Evolutionary conservation across 2,113 vertebrate species (phyloP), one percentile per base, ranked within the genome.

Genomic region (Crypturellus undulatus): DNA sequence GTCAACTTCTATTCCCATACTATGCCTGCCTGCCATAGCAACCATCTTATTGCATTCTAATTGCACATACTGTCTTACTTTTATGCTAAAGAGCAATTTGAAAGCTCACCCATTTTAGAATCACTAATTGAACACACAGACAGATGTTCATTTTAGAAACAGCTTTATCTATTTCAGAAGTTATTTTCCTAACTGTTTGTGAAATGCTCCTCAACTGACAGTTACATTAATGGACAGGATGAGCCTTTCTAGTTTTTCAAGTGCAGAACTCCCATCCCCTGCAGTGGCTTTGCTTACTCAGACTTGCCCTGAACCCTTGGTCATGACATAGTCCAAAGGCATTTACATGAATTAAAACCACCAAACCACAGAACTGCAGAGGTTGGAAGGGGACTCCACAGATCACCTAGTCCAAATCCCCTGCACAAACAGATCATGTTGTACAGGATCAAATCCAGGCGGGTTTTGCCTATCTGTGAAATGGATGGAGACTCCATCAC

Each of bases 1-100:
- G 81, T 70, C 96, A 96, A 87, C 68, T 87, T 97, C 91, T 95
- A 93, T 93, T 94, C 94, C 93, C 91, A 95, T 77, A 87, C 59
- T 40, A 38, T 69, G 54, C 22, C 84, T 89, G 47, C 22, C 84
- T 87, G 43, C 81, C 93, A 91, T 94, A 95, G 94, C 91, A 94
- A 95, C 94, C 87, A 93, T 83, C 91, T 91, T 81, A 89, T 82
- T 59, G 43, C 81, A 93, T 85, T 82, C 89, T 93, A 85, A 89
- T 84, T 86, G 77, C 80, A 84, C 69, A 76, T 30, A 90, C 90
- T 45, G 88, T 95, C 93, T 96, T 87, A 80, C 90, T 90, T 86
- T 94, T 94, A 93, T 86, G 87, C 73, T 90, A 90, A 90, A 82
- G 83, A 94, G 88, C 85, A 92, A 88, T 76, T 54, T 62, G 86